phyloP scores from a whole-genome alignment of 2,888 invertebrate genomes.

The Epinotia ramella region DNA sequence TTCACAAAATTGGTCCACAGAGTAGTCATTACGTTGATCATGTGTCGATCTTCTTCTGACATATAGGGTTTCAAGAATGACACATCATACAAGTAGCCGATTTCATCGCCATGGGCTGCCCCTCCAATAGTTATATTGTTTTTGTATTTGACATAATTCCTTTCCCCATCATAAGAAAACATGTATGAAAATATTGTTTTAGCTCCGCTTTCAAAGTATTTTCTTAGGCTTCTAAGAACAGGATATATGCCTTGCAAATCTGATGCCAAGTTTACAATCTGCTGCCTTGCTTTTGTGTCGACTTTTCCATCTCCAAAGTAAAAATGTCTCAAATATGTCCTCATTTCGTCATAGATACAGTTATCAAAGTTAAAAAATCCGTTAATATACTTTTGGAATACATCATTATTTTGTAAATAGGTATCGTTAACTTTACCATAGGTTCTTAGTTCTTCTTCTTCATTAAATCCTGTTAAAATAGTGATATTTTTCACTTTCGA shows the following conservation, averaged over 20 bases:
- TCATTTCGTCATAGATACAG: slow-evolving; percentile 48
- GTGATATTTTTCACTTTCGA: slow-evolving; percentile 59
- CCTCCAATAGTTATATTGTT: slow-evolving; percentile 36
- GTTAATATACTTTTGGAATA: slow-evolving; percentile 3
- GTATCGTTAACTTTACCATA: slow-evolving; percentile 51
- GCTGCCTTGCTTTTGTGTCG: slow-evolving; percentile 49
- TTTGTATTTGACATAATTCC: slow-evolving; percentile 40
- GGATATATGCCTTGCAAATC: slow-evolving; percentile 64
- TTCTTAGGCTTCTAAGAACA: slow-evolving; percentile 57
- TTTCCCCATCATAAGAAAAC: slow-evolving; percentile 63
- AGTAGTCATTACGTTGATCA: slow-evolving; percentile 65
- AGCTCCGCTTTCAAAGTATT: slow-evolving; percentile 55
- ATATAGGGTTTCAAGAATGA: slow-evolving; percentile 41
- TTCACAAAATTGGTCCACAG: slow-evolving; percentile 76
- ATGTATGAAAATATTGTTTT: slow-evolving; percentile 62
- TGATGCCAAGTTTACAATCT: slow-evolving; percentile 60
- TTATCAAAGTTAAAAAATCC: slow-evolving; percentile 35
- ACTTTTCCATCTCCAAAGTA: slow-evolving; percentile 41
- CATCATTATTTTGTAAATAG: slow-evolving; percentile 49
- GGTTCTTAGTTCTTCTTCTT: slow-evolving; percentile 57
- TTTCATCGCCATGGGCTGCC: slow-evolving; percentile 66
- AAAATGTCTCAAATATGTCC: slow-evolving; percentile 47
- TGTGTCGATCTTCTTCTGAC: slow-evolving; percentile 58
- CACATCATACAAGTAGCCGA: slow-evolving; percentile 64
- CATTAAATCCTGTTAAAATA: slow-evolving; percentile 64